phyloP scores from a whole-genome alignment of 2,113 vertebrate species.

The Calyptomena viridis region DNA sequence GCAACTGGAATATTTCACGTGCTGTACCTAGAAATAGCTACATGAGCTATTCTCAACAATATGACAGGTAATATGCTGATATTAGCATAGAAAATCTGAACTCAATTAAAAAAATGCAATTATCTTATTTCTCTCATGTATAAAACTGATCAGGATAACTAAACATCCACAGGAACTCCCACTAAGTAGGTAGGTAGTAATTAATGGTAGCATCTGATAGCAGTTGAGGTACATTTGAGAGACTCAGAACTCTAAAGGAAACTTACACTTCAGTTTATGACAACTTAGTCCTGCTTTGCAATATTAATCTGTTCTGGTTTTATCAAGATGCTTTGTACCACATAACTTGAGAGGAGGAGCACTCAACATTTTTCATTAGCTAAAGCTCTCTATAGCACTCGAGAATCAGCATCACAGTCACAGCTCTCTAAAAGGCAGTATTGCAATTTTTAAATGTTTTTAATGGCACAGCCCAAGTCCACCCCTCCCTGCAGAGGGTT shows the following conservation, averaged over 20 bases:
- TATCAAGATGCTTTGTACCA: background rate
- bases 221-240: background rate
- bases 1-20: background rate
- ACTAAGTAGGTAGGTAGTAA: background rate
- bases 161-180: background rate
- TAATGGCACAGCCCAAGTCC: background rate
- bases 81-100: background rate
- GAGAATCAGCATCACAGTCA: background rate
- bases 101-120: background rate
- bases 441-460: background rate
- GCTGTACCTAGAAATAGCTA: background rate
- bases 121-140: background rate
- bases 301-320: background rate
- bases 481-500: background rate
- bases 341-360: background rate
- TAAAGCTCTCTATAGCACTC: background rate
- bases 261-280: accelerated
- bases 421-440: background rate
- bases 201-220: background rate
- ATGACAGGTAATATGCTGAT: slow-evolving; percentile 44
- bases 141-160: background rate
- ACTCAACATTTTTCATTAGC: background rate
- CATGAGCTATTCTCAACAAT: slow-evolving; percentile 31
- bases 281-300: background rate
- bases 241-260: background rate